Conservation (phyloP, 2,113 vertebrate species). For the Steatornis caripensis region DNA sequence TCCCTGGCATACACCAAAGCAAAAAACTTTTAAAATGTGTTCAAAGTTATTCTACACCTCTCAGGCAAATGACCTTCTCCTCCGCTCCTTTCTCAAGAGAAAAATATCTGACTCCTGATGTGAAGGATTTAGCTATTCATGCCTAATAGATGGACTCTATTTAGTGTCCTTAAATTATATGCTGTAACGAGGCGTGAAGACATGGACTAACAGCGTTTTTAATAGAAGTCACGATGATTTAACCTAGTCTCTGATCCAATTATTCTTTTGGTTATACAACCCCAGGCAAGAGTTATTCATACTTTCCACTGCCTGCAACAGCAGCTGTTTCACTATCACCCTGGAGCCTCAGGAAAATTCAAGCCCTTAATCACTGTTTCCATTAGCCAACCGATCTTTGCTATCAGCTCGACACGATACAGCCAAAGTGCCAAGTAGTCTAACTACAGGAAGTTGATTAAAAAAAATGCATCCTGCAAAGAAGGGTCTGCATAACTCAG, state of each 20-base stretch:
- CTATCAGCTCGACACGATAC: not conserved
- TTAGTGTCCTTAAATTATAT: not conserved
- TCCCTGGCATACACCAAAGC: not conserved
- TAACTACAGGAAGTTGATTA: not conserved
- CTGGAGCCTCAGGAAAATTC: slow-evolving; percentile 15
- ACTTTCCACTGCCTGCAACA: slow-evolving; percentile 46
- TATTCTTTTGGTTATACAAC: not conserved
- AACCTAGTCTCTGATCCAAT: not conserved
- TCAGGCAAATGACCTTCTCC: not conserved
- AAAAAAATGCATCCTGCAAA: not conserved
- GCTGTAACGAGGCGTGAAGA: not conserved
- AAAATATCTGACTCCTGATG: not conserved
- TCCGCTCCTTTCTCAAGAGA: not conserved
- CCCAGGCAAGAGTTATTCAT: slow-evolving; percentile 46
- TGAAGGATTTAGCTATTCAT: not conserved
- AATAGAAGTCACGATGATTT: not conserved
- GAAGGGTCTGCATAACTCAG: not conserved
- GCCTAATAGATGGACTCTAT: not conserved
- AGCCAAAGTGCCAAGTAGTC: not conserved
- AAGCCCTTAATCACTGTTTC: slow-evolving; percentile 39
- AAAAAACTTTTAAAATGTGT: not conserved
- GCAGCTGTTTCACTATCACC: slow-evolving; percentile 43
- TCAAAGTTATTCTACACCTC: not conserved
- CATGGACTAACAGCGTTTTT: not conserved
- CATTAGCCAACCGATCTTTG: slow-evolving; percentile 20